phyloP scores from a whole-genome alignment of 2,888 invertebrate species.

The Antitype chi region DNA sequence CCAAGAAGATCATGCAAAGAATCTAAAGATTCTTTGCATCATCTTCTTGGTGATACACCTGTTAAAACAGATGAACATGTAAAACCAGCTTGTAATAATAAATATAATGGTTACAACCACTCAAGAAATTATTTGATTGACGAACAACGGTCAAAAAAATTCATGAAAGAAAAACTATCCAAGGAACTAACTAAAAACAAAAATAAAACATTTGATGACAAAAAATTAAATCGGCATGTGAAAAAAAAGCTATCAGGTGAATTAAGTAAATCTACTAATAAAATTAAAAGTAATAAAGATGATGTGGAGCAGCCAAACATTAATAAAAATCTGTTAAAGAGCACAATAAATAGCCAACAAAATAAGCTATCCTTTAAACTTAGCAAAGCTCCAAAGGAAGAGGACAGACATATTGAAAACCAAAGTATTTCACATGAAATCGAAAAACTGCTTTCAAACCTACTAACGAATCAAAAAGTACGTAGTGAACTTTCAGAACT shows the following conservation, averaged over 20 bases:
- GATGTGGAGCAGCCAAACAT: neutral
- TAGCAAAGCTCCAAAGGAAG: constrained; percentile 24
- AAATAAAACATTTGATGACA: constrained; percentile 5
- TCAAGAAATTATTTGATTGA: neutral
- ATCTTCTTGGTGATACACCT: too few species aligned
- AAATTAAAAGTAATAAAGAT: neutral
- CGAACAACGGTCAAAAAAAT: neutral
- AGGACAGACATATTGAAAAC: constrained; percentile 3
- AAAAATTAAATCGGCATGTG: neutral
- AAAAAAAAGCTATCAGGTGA: neutral
- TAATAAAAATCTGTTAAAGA: neutral
- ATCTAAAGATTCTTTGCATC: too few species aligned
- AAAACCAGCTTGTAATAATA: neutral
- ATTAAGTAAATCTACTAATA: neutral
- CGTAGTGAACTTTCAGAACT: neutral
- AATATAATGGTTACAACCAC: neutral
- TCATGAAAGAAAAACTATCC: neutral
- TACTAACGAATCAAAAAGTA: constrained; percentile 16
- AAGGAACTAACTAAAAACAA: neutral
- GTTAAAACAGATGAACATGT: too few species aligned
- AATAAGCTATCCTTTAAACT: neutral
- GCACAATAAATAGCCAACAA: neutral
- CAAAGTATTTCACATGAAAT: neutral
- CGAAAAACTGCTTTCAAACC: neutral
- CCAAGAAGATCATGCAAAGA: neutral